Evolutionary conservation across 2,888 invertebrate genomes (phyloP), one percentile per base, ranked within the genome.

Genomic region (Philopedon plagiatum): DNA sequence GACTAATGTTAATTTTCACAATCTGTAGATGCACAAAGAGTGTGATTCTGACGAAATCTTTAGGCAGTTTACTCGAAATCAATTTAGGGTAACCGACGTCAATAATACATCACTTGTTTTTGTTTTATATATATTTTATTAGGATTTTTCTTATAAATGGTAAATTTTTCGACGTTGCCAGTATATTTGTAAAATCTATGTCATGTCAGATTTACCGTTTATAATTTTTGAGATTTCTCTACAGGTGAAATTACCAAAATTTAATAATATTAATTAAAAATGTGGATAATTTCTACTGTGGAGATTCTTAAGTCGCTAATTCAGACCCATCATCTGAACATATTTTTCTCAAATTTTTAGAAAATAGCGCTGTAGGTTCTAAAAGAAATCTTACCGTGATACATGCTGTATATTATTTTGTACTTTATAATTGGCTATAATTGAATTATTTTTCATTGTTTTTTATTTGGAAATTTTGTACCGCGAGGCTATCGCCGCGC

Each of bases 1-100:
- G 82, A 82, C 83, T 75, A 32, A 32, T 79, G 76, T 63, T 78
- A 76, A 77, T 79, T 80, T 79, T 79, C 80, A 78, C 78, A 80
- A 78, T 79, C 78, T 79, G 77, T 79, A 80, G 80, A 75, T 80
- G 79, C 81, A 80, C 51, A 54, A 54, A 54, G 78, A 79, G 79
- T 77, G 66, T 78, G 75, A 80, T 54, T 54, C 51, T 54, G 51
- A 54, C 51, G 29, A 54, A 54, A 29, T 54, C 51, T 54, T 29
- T 54, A 54, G 51, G 29, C 29, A 54, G 18, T 29, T 54, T 29
- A 54, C 29, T 29, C 29, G 51, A 51, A 26, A 13, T 9, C 26
- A 51, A 26, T 26, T 51, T 51, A 1, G n/a, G 29, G 29, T 21
- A 51, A 51, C 29, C 51, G 51, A 54, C 51, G 51, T 54, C 51